Percentiles rank a stretch among this genome's conserved stretches.
Conservation (phyloP, 2,797 vertebrate species). For the Morelia viridis region DNA sequence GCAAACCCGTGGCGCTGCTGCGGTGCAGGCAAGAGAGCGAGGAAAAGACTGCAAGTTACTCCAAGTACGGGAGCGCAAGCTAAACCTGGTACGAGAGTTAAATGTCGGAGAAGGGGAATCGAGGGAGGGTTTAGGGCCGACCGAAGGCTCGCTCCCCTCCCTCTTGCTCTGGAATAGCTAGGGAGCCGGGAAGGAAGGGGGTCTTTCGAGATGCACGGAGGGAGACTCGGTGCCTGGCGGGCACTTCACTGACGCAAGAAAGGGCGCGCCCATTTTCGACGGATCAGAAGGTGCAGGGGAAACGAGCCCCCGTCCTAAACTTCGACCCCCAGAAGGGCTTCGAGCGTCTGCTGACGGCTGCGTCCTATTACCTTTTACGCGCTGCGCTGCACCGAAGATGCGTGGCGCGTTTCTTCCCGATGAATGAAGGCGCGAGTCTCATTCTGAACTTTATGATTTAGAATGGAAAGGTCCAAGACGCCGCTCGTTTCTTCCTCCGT, state of each 20-base stretch:
- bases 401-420: neutral
- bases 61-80: neutral
- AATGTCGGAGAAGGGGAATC: neutral
- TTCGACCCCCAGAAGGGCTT: neutral
- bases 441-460: neutral
- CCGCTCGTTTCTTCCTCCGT: neutral
- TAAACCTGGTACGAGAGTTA: neutral
- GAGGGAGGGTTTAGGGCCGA: neutral
- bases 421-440: neutral
- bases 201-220: neutral
- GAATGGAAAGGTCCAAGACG: neutral
- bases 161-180: neutral
- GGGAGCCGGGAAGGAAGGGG: neutral
- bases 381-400: neutral
- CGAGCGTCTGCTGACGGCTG: neutral
- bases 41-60: neutral
- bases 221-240: neutral
- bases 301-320: neutral
- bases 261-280: neutral
- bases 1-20: neutral
- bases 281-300: neutral
- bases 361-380: neutral
- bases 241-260: neutral
- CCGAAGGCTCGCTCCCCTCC: neutral
- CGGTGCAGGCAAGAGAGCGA: neutral